Evolutionary conservation across 2,113 vertebrate species (phyloP).

Genomic region (Neomonachus schauinslandi): DNA sequence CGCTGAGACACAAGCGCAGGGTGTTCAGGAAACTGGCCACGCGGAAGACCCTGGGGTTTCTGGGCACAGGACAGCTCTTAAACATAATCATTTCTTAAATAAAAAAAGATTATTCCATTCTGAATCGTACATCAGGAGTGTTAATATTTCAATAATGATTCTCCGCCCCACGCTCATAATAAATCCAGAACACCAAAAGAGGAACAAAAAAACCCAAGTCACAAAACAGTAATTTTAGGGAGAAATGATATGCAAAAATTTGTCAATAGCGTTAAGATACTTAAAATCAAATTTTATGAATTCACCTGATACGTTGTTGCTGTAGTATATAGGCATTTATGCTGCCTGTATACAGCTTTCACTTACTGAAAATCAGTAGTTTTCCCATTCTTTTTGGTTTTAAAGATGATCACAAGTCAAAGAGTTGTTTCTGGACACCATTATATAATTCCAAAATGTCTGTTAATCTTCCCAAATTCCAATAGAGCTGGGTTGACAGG

Average conservation of each 20-base stretch:
- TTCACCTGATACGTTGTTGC: no score
- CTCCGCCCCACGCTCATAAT: accelerated
- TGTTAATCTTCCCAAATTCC: background rate
- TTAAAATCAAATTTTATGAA: background rate
- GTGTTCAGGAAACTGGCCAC: accelerated
- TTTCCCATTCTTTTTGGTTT: background rate
- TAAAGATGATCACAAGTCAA: background rate
- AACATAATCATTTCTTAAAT: background rate
- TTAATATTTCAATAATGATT: accelerated
- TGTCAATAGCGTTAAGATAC: background rate
- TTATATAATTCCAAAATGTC: background rate
- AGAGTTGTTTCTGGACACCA: background rate
- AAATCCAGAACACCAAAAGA: background rate
- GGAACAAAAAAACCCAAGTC: background rate
- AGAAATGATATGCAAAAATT: background rate
- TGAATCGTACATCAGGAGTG: accelerated
- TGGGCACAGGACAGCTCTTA: background rate
- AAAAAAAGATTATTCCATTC: background rate
- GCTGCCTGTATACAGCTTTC: accelerated
- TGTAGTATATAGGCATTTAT: no score
- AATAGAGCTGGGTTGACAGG: no score
- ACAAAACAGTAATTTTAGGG: no score
- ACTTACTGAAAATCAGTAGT: background rate
- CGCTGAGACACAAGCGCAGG: accelerated
- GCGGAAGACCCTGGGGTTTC: background rate